Percentiles rank a stretch among this genome's conserved stretches.
Evolutionary conservation across 2,797 vertebrate genomes (phyloP).

Genomic region (Melanotaenia parkinsoni): DNA sequence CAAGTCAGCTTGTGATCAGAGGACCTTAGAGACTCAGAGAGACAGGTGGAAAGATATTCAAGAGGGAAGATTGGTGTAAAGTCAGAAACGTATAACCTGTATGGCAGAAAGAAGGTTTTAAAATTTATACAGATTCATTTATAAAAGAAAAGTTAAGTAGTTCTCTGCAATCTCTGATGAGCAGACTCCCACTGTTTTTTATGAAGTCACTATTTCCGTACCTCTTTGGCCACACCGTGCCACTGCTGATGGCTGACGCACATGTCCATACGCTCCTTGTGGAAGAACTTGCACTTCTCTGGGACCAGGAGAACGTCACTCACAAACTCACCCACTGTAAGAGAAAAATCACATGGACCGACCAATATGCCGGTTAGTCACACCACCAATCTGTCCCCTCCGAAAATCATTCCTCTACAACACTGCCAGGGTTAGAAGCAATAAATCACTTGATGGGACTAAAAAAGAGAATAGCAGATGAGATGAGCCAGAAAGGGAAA

Average conservation of each 20-base stretch:
- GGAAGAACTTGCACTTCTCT: conserved; percentile 96
- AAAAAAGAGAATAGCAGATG: conserved; percentile 55
- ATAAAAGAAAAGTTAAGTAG: not conserved
- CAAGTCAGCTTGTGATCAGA: conserved; percentile 56
- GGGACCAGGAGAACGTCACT: conserved; percentile 96
- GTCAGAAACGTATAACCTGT: conserved; percentile 9
- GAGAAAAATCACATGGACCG: conserved; percentile 57
- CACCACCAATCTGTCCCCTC: conserved; percentile 22
- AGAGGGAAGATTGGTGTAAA: conserved; percentile 7
- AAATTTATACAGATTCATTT: conserved; percentile 8
- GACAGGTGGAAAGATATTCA: conserved; percentile 42
- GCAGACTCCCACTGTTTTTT: conserved; percentile 30
- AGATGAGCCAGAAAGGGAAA: conserved; percentile 29
- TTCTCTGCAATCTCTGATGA: not conserved
- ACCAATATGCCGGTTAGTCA: conserved; percentile 46
- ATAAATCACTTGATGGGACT: conserved; percentile 34
- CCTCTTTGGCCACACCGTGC: conserved; percentile 93
- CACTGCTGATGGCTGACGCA: conserved; percentile 95
- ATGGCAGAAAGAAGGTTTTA: not conserved
- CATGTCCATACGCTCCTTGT: conserved; percentile 92
- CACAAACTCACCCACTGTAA: conserved; percentile 94
- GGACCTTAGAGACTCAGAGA: conserved; percentile 35
- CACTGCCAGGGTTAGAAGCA: conserved; percentile 30
- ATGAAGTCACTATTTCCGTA: conserved; percentile 64
- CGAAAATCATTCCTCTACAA: conserved; percentile 18